These are phyloP conservation scores for Ryuthela nishihirai DNA, from an alignment of 2,888 invertebrate species.

Conservation along the genomic window DNA sequence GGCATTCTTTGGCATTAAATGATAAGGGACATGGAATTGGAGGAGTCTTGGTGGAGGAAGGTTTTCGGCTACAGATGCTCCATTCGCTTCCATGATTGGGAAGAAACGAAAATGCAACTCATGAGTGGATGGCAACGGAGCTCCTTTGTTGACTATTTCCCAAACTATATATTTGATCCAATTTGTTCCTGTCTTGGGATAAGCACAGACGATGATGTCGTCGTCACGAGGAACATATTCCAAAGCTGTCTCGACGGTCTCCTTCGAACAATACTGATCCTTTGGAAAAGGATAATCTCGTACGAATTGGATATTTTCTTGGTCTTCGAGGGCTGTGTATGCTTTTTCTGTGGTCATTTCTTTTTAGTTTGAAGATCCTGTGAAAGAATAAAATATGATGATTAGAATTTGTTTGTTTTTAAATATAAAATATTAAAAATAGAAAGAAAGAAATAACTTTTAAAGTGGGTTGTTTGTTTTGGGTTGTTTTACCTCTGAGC, in stretches of 20 bases:
- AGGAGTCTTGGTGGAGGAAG: neutral
- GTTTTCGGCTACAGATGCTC: neutral
- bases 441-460: too few species aligned
- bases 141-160: constrained; percentile 1
- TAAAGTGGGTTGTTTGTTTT: too few species aligned
- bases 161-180: constrained; percentile 17
- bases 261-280: too few species aligned
- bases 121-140: neutral
- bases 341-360: too few species aligned
- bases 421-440: too few species aligned
- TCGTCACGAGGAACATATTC: neutral
- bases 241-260: neutral
- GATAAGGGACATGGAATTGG: neutral
- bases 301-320: too few species aligned
- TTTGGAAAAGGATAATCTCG: too few species aligned
- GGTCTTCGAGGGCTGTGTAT: too few species aligned
- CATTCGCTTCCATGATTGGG: neutral
- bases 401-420: too few species aligned
- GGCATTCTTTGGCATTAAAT: neutral
- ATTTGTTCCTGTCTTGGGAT: constrained; percentile 15
- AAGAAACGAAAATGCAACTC: neutral
- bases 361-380: too few species aligned
- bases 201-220: constrained; percentile 5
- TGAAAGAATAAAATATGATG: too few species aligned
- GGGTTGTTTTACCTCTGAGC: too few species aligned